Percentiles rank a stretch among this genome's conserved stretches.
These are phyloP conservation scores for Haemorhous mexicanus DNA, from an alignment of 2,113 vertebrate genomes.

Conservation along the genomic window DNA sequence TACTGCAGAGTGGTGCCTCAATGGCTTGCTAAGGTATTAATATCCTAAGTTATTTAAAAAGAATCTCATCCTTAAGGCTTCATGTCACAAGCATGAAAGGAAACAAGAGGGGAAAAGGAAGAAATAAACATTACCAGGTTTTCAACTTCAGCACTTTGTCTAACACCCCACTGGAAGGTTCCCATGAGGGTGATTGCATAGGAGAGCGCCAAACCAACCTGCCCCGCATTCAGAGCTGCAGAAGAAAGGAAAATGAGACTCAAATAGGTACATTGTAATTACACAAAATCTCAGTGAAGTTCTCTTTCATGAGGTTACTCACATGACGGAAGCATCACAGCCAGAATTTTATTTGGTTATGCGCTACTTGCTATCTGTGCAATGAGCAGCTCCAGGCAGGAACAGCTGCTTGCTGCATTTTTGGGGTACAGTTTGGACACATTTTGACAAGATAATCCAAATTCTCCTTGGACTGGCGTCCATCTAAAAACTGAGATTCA, in stretches of 20 bases:
- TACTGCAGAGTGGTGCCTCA: neutral
- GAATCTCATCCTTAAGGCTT: neutral
- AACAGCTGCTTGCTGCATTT: neutral
- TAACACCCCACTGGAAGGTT: slow-evolving; percentile 95
- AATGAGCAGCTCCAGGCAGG: neutral
- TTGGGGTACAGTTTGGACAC: neutral
- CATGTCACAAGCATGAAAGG: neutral
- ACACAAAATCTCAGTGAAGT: neutral
- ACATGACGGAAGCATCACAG: neutral
- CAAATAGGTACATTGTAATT: neutral
- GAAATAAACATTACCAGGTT: slow-evolving; percentile 85
- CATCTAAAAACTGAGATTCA: neutral
- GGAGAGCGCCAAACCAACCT: slow-evolving; percentile 88
- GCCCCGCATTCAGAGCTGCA: slow-evolving; percentile 83
- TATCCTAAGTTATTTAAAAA: neutral
- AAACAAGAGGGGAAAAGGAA: slow-evolving; percentile 16
- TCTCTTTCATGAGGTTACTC: neutral
- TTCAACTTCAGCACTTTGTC: slow-evolving; percentile 94
- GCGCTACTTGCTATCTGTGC: neutral
- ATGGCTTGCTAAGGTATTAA: neutral
- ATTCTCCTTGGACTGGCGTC: neutral
- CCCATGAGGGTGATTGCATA: slow-evolving; percentile 91
- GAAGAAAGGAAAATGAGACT: neutral
- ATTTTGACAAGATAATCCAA: neutral
- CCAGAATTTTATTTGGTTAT: neutral